A percentile compares a stretch with the other conserved stretches of the same genome.
phyloP scores from a whole-genome alignment of 2,797 vertebrate species.

The Morelia viridis region DNA sequence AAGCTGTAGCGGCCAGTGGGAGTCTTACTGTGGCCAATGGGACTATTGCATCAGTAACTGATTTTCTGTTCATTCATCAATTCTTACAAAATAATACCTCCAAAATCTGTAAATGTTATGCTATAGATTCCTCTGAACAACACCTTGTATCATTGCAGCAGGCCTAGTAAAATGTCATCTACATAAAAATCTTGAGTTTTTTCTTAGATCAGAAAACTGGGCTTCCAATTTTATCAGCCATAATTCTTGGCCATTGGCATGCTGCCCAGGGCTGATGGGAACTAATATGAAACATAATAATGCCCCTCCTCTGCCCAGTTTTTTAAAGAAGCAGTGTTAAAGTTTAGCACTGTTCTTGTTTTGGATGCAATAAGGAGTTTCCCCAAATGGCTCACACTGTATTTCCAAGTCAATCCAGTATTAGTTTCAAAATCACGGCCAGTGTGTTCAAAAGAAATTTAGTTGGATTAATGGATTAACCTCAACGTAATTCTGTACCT shows the following conservation, averaged over 20 bases:
- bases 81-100: too few relatives aligned
- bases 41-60: too few relatives aligned
- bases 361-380: not conserved
- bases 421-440: not conserved
- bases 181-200: not conserved
- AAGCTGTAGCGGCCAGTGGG: too few relatives aligned
- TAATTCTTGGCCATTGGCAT: not conserved
- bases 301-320: too few relatives aligned
- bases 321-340: too few relatives aligned
- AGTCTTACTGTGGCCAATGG: too few relatives aligned
- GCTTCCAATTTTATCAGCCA: not conserved
- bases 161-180: not conserved
- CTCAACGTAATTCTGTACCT: not conserved
- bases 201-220: not conserved
- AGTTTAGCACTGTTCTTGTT: not conserved
- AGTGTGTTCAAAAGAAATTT: not conserved
- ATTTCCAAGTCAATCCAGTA: not conserved
- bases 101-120: too few relatives aligned
- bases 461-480: not conserved
- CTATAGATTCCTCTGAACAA: not conserved
- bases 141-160: not conserved
- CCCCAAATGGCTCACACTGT: not conserved
- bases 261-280: not conserved
- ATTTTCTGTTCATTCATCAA: too few relatives aligned
- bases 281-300: not conserved